Evolutionary conservation across 2,888 invertebrate genomes (phyloP).

Genomic region (Noctua fimbriata): DNA sequence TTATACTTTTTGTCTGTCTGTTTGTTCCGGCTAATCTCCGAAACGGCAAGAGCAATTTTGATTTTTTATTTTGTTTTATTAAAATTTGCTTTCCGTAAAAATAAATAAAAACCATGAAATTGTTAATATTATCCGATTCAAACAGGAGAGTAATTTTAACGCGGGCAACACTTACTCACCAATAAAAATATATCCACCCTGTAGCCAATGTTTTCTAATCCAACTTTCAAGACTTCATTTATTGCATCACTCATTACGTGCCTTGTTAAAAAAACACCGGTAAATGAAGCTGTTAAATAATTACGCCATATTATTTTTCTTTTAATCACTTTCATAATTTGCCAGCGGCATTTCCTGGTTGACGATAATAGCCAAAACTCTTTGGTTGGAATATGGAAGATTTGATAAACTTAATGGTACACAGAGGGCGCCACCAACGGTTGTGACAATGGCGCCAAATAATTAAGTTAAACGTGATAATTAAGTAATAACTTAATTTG

Average conservation of each 20-base stretch:
- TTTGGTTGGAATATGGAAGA: not conserved
- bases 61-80: too few relatives aligned
- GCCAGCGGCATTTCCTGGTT: conserved; percentile 4
- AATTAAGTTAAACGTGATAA: conserved; percentile 23
- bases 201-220: not conserved
- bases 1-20: too few relatives aligned
- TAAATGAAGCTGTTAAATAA: conserved; percentile 24
- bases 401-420: conserved; percentile 25
- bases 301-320: conserved; percentile 1
- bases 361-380: not conserved
- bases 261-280: not conserved
- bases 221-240: not conserved
- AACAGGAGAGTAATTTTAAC: too few relatives aligned
- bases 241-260: not conserved
- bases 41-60: too few relatives aligned
- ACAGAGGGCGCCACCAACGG: conserved; percentile 3
- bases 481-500: conserved; percentile 22
- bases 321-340: conserved; percentile 9
- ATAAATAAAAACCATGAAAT: too few relatives aligned
- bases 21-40: too few relatives aligned
- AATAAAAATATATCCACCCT: too few relatives aligned
- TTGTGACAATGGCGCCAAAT: conserved; percentile 12
- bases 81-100: too few relatives aligned
- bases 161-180: too few relatives aligned
- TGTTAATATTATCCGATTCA: too few relatives aligned